Evolutionary conservation across 2,797 vertebrate genomes (phyloP).

Genomic region (Hafferia zeledoni): DNA sequence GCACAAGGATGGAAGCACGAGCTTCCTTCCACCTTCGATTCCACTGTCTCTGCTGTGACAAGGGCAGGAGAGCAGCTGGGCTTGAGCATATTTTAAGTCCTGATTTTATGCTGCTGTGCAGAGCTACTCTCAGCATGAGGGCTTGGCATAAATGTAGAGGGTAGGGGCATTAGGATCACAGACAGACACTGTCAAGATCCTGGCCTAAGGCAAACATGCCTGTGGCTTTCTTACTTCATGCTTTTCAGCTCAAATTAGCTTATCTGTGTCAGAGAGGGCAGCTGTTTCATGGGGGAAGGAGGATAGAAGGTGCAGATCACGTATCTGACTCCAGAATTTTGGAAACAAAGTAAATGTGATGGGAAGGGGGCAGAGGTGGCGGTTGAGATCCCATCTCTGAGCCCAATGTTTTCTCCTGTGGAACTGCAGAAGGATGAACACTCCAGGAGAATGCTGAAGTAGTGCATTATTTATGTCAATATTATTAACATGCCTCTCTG

Average conservation of each 20-base stretch:
- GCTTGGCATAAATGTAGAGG: neutral
- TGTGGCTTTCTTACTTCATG: neutral
- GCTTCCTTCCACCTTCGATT: neutral
- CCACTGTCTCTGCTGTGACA: neutral
- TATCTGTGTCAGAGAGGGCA: neutral
- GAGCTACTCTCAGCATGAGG: neutral
- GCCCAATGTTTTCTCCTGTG: neutral
- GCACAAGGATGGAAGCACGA: neutral
- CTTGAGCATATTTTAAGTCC: neutral
- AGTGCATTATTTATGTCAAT: neutral
- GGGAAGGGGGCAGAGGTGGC: neutral
- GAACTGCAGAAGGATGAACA: neutral
- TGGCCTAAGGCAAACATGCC: neutral
- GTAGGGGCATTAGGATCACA: neutral
- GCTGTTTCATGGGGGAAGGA: neutral
- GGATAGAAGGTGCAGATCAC: neutral
- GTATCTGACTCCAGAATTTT: neutral
- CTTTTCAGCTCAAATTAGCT: slow-evolving; percentile 31
- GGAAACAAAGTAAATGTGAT: neutral
- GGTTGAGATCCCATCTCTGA: accelerated
- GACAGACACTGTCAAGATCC: neutral
- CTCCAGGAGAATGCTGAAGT: neutral
- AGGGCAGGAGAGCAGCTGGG: neutral
- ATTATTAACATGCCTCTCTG: neutral
- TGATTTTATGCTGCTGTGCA: neutral